These are phyloP conservation scores for Drosophila pseudotakahashii DNA, from an alignment of 2,888 invertebrate genomes.

Conservation along the genomic window DNA sequence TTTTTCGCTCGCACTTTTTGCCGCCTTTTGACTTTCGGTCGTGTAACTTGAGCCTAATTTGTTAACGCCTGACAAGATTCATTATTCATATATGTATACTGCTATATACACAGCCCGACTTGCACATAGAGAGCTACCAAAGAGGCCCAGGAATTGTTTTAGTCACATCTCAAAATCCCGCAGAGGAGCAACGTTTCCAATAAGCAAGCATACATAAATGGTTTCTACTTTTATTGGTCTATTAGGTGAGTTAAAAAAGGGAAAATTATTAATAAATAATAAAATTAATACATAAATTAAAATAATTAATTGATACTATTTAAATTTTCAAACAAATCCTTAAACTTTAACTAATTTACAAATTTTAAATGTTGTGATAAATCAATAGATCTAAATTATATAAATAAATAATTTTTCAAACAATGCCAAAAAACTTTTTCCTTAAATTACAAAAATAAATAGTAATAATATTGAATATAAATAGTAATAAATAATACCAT, in stretches of 20 bases:
- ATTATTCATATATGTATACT: conserved; percentile 1
- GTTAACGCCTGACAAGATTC: conserved; percentile 30
- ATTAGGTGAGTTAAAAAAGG: conserved; percentile 82
- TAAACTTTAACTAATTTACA: too few relatives aligned
- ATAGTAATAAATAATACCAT: too few relatives aligned
- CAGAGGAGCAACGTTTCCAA: conserved; percentile 64
- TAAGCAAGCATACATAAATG: conserved; percentile 83
- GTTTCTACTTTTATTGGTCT: conserved; percentile 85
- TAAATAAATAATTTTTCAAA: too few relatives aligned
- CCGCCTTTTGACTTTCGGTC: conserved; percentile 52
- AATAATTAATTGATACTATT: too few relatives aligned
- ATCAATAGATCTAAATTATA: too few relatives aligned
- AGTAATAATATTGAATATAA: too few relatives aligned
- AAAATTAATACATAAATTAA: too few relatives aligned
- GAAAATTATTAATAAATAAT: too few relatives aligned
- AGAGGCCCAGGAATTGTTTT: conserved; percentile 57
- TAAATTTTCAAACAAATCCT: too few relatives aligned
- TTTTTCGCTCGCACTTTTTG: conserved; percentile 36
- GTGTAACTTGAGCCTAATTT: conserved; percentile 48
- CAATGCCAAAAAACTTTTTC: too few relatives aligned
- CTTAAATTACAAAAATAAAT: too few relatives aligned
- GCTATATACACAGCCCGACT: conserved; percentile 16
- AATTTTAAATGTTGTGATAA: too few relatives aligned
- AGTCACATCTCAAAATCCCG: conserved; percentile 49
- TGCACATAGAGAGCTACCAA: conserved; percentile 33